Evolutionary conservation across 2,113 vertebrate species (phyloP), one percentile per base, ranked within the genome.

Genomic region (Salvelinus sp.): DNA sequence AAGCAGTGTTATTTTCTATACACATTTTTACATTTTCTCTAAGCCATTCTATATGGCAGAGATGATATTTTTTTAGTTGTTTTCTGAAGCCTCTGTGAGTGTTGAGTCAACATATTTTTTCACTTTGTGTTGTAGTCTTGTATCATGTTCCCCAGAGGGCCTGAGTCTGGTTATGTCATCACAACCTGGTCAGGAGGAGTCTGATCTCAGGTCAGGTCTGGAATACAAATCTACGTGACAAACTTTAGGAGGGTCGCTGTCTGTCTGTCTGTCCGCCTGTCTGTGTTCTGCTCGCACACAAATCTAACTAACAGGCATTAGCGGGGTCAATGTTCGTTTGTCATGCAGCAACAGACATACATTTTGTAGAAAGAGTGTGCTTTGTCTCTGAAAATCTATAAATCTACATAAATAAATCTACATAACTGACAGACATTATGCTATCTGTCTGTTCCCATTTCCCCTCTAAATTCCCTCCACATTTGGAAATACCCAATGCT

Each of bases 121-220:
- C 66, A 38, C 66, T 12, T 38, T n/a, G 66, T 68, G 28, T 67
- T 30, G 13, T 33, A 68, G 66, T 38, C 30, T 33, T 12, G 20
- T 69, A 71, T 72, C 69, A 82, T 80, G 79, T 77, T 82, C 84
- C 84, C 75, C 72, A 13, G 1, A n/a, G 86, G 82, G 80, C 72
- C 73, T 7, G 70, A 47, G 80, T 80, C 90, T 93, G 91, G 25
- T 81, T 86, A 89, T 91, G 85, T 90, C 88, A 93, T 93, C 91
- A 92, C 85, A 75, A 77, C 60, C 44, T 66, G 78, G 72, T 70
- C n/a, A 30, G 65, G 79, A 88, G 84, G 79, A 70, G 38, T 72
- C 72, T 22, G 77, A 81, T 73, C 82, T 72, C 38, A 16, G 77
- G 83, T 87, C 83, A 82, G 62, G 81, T 88, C 91, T 92, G 92